Conservation (phyloP, 2,113 vertebrate genomes). For the Nyctereutes procyonoides region DNA sequence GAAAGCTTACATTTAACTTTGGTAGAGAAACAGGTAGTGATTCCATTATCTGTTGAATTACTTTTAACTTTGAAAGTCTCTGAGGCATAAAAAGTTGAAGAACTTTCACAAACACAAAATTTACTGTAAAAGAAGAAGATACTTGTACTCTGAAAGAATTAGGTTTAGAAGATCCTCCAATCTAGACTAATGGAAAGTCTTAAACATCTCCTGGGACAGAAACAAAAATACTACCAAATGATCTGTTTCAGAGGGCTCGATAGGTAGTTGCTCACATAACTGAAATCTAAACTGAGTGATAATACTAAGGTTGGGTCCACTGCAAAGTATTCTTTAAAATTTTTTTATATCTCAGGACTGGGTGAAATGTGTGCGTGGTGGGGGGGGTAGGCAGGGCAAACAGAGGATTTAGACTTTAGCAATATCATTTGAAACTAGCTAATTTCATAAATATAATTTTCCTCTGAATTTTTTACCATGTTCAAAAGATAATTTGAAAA, state of each 20-base stretch:
- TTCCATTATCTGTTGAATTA: conserved; percentile 21
- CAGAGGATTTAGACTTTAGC: background rate
- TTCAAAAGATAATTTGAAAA: conserved; percentile 17
- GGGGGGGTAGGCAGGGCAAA: background rate
- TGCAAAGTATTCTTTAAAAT: conserved; percentile 12
- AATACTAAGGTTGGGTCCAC: conserved; percentile 13
- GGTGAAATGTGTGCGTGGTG: conserved; percentile 5
- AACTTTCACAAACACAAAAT: conserved; percentile 43
- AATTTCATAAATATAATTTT: conserved; percentile 34
- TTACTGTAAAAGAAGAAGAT: conserved; percentile 4
- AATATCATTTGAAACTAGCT: conserved; percentile 25
- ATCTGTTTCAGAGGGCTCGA: conserved; percentile 48
- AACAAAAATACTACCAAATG: conserved; percentile 54
- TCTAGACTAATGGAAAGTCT: conserved; percentile 47
- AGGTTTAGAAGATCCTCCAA: conserved; percentile 24
- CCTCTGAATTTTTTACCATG: background rate
- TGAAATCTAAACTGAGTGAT: conserved; percentile 44
- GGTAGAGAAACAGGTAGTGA: background rate
- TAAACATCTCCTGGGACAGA: conserved; percentile 19
- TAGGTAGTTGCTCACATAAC: background rate
- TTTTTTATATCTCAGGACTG: background rate
- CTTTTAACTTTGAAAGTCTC: conserved; percentile 53
- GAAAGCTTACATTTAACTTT: conserved; percentile 39
- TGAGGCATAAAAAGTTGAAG: background rate
- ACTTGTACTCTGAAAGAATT: conserved; percentile 24